Conservation (phyloP, 2,888 invertebrate genomes). For the Hirtodrosophila confusa region DNA sequence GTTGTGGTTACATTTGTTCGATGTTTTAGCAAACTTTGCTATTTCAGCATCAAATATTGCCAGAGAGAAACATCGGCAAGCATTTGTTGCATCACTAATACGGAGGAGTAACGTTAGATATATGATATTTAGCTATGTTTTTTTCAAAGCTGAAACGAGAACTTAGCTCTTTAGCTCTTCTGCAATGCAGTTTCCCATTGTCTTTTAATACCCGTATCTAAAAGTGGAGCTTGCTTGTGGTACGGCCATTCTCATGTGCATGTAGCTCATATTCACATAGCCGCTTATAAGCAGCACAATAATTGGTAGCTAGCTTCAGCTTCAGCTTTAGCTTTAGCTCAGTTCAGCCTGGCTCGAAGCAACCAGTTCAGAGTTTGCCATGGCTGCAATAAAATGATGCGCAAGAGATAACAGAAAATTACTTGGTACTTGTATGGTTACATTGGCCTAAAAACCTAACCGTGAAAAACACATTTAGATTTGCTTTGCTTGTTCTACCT, state of each 20-base stretch:
- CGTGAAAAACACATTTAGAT: constrained; percentile 73
- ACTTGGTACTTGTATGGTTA: constrained; percentile 61
- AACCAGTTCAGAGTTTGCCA: constrained; percentile 59
- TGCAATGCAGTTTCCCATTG: constrained; percentile 24
- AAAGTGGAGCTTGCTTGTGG: constrained; percentile 26
- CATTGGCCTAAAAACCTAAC: constrained; percentile 72
- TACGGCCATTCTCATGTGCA: constrained; percentile 27
- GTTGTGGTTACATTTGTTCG: too few relatives aligned
- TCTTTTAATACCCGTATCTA: constrained; percentile 7
- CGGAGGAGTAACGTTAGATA: too few relatives aligned
- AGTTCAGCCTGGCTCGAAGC: constrained; percentile 3
- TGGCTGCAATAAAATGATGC: constrained; percentile 74
- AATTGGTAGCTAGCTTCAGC: constrained; percentile 29
- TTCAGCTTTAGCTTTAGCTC: neutral
- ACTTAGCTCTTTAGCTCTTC: neutral
- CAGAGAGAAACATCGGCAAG: too few relatives aligned
- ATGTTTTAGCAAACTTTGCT: too few relatives aligned
- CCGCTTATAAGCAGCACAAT: constrained; percentile 12
- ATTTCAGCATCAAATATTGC: too few relatives aligned
- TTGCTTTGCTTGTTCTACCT: constrained; percentile 54
- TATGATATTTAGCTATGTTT: too few relatives aligned
- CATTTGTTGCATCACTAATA: too few relatives aligned
- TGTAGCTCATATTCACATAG: constrained; percentile 33
- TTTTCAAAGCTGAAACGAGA: neutral
- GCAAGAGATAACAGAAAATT: constrained; percentile 72